These are phyloP conservation scores for Nymphalis io DNA, from an alignment of 1,140 invertebrate species.

Conservation along the genomic window DNA sequence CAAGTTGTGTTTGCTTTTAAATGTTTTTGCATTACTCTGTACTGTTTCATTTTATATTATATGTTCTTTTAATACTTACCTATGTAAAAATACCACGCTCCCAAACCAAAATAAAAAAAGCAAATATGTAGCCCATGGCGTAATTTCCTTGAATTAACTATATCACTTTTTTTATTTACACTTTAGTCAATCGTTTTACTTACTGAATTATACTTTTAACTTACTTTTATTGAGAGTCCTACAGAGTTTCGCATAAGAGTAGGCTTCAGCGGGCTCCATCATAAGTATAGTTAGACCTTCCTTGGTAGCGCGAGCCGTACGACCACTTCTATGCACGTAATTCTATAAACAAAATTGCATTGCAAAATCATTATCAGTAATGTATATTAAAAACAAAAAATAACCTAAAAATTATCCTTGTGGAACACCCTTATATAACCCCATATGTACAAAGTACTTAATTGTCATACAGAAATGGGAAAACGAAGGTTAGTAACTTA, in stretches of 20 bases:
- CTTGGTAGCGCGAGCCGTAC: conserved; percentile 94
- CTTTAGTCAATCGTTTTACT: not conserved
- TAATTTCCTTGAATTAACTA: too few species aligned
- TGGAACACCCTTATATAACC: too few species aligned
- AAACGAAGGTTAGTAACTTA: too few species aligned
- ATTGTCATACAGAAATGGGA: too few species aligned
- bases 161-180: too few species aligned
- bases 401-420: not conserved
- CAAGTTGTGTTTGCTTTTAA: too few species aligned
- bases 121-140: not conserved
- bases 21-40: too few species aligned
- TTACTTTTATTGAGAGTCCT: conserved; percentile 91
- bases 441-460: too few species aligned
- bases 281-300: conserved; percentile 96
- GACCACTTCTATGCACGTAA: conserved; percentile 97
- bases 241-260: conserved; percentile 90
- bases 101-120: not conserved
- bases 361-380: not conserved
- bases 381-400: not conserved
- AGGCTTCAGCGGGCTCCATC: conserved; percentile 93
- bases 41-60: too few species aligned
- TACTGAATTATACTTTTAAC: conserved; percentile 29
- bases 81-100: too few species aligned
- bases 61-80: too few species aligned
- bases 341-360: conserved; percentile 80